Conservation (phyloP, 2,888 invertebrate species). For the Hermodice carunculata region DNA sequence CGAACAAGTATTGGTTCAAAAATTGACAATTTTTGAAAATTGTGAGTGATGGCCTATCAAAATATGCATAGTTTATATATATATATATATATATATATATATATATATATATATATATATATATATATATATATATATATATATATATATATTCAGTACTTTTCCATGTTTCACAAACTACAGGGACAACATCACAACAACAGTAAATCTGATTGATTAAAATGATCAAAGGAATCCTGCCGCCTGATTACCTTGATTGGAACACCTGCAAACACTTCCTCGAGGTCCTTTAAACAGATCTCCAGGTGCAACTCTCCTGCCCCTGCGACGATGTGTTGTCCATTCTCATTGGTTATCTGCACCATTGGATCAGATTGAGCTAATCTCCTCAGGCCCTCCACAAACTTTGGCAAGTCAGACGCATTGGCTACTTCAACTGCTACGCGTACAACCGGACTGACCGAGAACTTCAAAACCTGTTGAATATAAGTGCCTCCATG, state of each 20-base stretch:
- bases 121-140: neutral
- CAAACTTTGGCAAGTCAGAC: constrained; percentile 36
- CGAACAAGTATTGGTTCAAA: too few relatives aligned
- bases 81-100: neutral
- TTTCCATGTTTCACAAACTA: too few relatives aligned
- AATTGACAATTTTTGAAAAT: too few relatives aligned
- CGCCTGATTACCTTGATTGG: constrained; percentile 25
- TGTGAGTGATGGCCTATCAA: too few relatives aligned
- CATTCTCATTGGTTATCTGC: constrained; percentile 18
- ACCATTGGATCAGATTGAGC: constrained; percentile 43
- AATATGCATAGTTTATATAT: neutral
- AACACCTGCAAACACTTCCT: constrained; percentile 36
- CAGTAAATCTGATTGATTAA: too few relatives aligned
- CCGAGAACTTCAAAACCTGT: constrained; percentile 30
- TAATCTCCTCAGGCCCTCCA: constrained; percentile 42
- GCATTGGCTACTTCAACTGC: constrained; percentile 37
- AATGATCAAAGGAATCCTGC: too few relatives aligned
- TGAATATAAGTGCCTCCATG: too few relatives aligned
- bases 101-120: neutral
- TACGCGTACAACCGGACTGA: constrained; percentile 42
- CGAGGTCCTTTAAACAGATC: constrained; percentile 42
- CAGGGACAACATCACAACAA: too few relatives aligned
- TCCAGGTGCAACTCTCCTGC: constrained; percentile 49
- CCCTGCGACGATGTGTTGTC: constrained; percentile 42
- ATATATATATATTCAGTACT: too few relatives aligned